These are phyloP conservation scores for Neomonachus schauinslandi DNA, from an alignment of 2,113 vertebrate genomes.

Conservation along the genomic window DNA sequence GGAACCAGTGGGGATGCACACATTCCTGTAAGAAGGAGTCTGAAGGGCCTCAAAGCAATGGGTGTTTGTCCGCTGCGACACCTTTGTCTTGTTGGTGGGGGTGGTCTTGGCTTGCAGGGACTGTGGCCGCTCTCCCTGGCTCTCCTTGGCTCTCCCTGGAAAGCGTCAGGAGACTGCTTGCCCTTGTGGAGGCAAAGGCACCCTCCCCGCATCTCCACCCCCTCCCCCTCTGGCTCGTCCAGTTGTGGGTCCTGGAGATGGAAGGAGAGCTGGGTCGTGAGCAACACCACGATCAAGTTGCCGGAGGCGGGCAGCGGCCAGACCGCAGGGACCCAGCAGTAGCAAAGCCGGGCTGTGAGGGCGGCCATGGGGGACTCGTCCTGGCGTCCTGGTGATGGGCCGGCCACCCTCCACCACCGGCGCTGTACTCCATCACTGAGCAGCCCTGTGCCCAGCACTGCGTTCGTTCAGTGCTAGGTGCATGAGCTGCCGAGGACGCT, in stretches of 20 bases:
- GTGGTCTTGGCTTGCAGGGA: background rate
- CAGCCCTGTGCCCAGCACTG: background rate
- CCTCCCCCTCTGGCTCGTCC: accelerated
- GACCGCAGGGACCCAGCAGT: background rate
- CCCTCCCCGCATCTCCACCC: background rate
- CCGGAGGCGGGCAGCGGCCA: background rate
- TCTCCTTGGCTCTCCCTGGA: too few relatives aligned
- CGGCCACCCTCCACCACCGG: background rate
- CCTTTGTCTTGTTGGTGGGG: background rate
- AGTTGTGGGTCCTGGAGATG: background rate
- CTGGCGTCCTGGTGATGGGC: background rate
- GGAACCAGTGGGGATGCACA: background rate
- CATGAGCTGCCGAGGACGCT: accelerated
- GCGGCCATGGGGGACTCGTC: background rate
- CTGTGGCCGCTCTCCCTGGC: background rate
- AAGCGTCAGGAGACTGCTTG: background rate
- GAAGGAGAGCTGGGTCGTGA: background rate
- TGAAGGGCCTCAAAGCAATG: accelerated
- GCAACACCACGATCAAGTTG: background rate
- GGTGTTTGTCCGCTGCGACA: accelerated
- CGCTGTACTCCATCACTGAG: too few relatives aligned
- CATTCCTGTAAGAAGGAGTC: background rate
- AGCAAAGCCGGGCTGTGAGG: background rate
- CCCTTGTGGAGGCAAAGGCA: background rate
- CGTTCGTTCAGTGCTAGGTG: background rate